Percentiles rank a stretch among this genome's conserved stretches.
Conservation (phyloP, 2,797 vertebrate genomes). For the Orientallactaga sibirica region DNA sequence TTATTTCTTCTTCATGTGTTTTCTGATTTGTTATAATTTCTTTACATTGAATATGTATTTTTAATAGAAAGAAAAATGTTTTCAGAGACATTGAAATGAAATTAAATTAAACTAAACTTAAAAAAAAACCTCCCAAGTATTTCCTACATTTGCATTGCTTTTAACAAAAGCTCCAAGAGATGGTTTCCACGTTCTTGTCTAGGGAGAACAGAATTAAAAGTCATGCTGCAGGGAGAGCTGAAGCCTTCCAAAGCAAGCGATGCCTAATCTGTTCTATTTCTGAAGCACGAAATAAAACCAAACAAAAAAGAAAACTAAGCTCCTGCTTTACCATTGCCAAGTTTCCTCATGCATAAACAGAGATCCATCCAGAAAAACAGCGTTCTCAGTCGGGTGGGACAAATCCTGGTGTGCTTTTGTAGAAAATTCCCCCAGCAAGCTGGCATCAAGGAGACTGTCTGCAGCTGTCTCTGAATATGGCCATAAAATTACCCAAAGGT, state of each 20-base stretch:
- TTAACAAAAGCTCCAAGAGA: conserved; percentile 74
- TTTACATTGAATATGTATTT: conserved; percentile 49
- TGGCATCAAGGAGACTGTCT: conserved; percentile 65
- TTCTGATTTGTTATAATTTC: conserved; percentile 59
- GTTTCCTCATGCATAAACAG: conserved; percentile 77
- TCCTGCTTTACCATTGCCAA: conserved; percentile 68
- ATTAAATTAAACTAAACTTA: conserved; percentile 59
- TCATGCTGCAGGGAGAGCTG: conserved; percentile 65
- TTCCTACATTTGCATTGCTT: conserved; percentile 69
- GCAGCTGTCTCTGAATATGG: conserved; percentile 24
- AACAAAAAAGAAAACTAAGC: conserved; percentile 80
- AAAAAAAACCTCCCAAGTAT: conserved; percentile 57
- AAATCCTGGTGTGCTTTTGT: conserved; percentile 79
- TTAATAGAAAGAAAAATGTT: conserved; percentile 50
- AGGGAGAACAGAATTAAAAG: conserved; percentile 73
- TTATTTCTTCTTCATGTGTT: conserved; percentile 54
- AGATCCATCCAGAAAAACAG: conserved; percentile 76
- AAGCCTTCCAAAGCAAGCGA: conserved; percentile 76
- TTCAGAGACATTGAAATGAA: conserved; percentile 77
- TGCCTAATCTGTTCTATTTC: conserved; percentile 82
- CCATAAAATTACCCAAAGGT: conserved; percentile 37
- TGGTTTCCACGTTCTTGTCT: conserved; percentile 56
- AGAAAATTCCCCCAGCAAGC: conserved; percentile 70
- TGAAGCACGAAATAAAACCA: conserved; percentile 81
- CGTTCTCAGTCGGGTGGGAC: conserved; percentile 74